phyloP scores from a whole-genome alignment of 2,797 vertebrate genomes.

The Hoplostethus atlanticus region DNA sequence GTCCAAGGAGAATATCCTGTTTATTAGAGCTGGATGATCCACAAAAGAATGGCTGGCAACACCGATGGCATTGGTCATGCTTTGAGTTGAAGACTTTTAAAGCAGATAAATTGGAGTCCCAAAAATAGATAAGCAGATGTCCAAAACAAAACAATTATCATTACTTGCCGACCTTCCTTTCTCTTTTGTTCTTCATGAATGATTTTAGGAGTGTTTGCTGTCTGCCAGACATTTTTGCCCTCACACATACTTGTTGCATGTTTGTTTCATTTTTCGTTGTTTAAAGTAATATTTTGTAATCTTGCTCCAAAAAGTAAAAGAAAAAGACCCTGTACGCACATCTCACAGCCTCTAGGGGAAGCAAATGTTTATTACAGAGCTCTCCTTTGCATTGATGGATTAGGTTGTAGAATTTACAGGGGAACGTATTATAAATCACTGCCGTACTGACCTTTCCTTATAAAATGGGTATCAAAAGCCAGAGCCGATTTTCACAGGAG shows the following conservation, averaged over 20 bases:
- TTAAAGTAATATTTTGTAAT: constrained; percentile 45
- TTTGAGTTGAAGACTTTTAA: constrained; percentile 38
- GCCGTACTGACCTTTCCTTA: constrained; percentile 76
- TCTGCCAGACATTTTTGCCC: constrained; percentile 12
- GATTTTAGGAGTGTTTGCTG: constrained; percentile 4
- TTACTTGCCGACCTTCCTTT: constrained; percentile 23
- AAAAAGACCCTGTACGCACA: constrained; percentile 50
- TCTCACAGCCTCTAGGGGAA: constrained; percentile 46
- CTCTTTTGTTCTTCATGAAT: constrained; percentile 12
- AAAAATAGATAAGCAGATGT: constrained; percentile 60
- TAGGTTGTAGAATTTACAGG: constrained; percentile 74
- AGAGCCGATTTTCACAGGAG: constrained; percentile 60
- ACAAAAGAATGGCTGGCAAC: constrained; percentile 61
- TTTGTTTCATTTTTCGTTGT: constrained; percentile 1
- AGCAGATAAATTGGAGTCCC: constrained; percentile 41
- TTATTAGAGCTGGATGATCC: constrained; percentile 67
- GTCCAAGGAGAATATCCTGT: constrained; percentile 76
- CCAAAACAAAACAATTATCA: constrained; percentile 43
- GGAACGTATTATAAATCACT: constrained; percentile 77
- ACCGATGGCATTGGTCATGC: constrained; percentile 8
- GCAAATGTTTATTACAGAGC: constrained; percentile 66
- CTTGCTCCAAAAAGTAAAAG: neutral
- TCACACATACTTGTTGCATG: constrained; percentile 15
- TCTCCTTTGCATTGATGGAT: constrained; percentile 72
- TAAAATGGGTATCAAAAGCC: constrained; percentile 76